Conservation (phyloP, 2,888 invertebrate genomes). For the Drosophila macrospina region DNA sequence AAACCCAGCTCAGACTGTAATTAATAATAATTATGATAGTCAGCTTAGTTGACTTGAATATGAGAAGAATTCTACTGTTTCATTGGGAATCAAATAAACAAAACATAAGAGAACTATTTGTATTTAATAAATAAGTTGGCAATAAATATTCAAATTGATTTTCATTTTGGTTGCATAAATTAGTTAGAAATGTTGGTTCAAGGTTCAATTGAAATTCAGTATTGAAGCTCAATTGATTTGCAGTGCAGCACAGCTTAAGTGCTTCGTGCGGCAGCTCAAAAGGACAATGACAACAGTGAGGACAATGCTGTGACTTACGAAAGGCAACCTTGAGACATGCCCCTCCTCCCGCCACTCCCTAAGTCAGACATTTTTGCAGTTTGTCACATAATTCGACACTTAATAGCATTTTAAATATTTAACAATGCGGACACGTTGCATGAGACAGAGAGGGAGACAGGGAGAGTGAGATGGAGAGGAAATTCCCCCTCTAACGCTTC, state of each 20-base stretch:
- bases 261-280: conserved; percentile 9
- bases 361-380: conserved; percentile 11
- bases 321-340: conserved; percentile 13
- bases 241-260: conserved; percentile 13
- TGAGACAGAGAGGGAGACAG: too few relatives aligned
- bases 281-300: conserved; percentile 17
- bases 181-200: neutral
- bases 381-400: conserved; percentile 49
- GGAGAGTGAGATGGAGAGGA: conserved; percentile 5
- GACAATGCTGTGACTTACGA: conserved; percentile 4
- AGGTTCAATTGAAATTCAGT: conserved; percentile 2
- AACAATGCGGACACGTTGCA: conserved; percentile 51
- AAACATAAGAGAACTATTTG: conserved; percentile 5
- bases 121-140: neutral
- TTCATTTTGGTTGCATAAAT: neutral
- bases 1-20: conserved; percentile 29
- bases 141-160: neutral
- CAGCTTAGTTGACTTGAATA: neutral
- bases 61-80: neutral
- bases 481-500: neutral
- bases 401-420: conserved; percentile 46
- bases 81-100: neutral
- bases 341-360: neutral
- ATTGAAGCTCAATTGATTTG: conserved; percentile 13
- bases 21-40: conserved; percentile 41